Evolutionary conservation across 2,113 vertebrate genomes (phyloP), one percentile per base, ranked within the genome.

Genomic region (Pterocles burchelli): DNA sequence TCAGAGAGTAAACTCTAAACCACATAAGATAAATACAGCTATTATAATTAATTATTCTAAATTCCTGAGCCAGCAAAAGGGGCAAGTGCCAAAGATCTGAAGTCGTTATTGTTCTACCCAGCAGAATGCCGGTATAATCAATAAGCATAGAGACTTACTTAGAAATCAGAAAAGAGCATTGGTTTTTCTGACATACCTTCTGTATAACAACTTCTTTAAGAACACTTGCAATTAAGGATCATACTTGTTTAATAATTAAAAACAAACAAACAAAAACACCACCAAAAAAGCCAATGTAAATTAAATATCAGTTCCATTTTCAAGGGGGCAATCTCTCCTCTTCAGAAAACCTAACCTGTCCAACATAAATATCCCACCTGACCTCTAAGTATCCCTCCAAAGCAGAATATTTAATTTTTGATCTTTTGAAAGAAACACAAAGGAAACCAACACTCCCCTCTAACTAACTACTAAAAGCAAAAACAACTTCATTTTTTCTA

Each of bases 1-100:
- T 71, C 63, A 95, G 70, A 90, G 61, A 75, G 45, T 54, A 90
- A 96, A 95, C 54, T 85, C 73, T 67, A 86, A 94, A 78, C 66
- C 89, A 58, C 5, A 0, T 55, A 92, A 96, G 45, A 93, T 85
- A 97, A 97, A 95, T n/a, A 75, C 24, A 96, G 75, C 61, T 94
- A 75, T 96, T 93, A 85, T 76, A 93, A 95, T 96, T 94, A 97
- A 96, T 93, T 95, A 89, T 31, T 93, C 18, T 83, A 48, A 95
- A 93, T 70, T 93, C 71, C 55, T 88, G 28, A 96, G 81, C 57
- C 90, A 97, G 76, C 76, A 84, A 54, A 54, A 91, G 36, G 45
- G 33, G 15, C 26, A 79, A 94, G 43, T 84, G 51, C 68, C 94
- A 67, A 86, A 89, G 74, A 84, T 52, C 67, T 87, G 62, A 96